Evolutionary conservation across 2,797 vertebrate species (phyloP), one percentile per base, ranked within the genome.

Genomic region (Hippocampus kuda): DNA sequence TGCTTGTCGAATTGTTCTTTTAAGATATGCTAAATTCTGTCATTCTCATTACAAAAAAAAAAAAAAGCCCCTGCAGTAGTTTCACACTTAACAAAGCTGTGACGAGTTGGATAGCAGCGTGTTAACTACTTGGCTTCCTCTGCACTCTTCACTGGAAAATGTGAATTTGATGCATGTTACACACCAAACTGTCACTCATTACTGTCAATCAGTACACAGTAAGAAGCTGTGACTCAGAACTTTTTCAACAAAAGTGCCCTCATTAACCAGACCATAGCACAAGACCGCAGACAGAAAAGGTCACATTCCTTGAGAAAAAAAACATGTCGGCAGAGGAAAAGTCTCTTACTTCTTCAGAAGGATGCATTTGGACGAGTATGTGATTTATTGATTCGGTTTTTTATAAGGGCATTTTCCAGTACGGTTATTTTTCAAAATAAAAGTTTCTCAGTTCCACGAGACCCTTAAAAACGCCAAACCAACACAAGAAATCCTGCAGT

Each of bases 21-120:
- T 8, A 61, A 72, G 70, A 79, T 71, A 42, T 73, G 67, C 76
- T 67, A 81, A 83, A 84, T 60, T 75, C 73, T 56, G 75, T 75
- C 83, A 83, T 79, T 69, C 72, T 78, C 62, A 68, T 74, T 12
- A 11, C 9, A 12, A 12, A 12, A 44, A 44, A 72, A 72, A 66
- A 75, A 82, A 2, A 51, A 76, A 68, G 68, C 81, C 71, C 74
- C 72, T 44, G 71, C 16, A 42, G 67, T 78, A 71, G 18, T 61
- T 61, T 38, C 59, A 61, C 59, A 38, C 59, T 42, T 63, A 42
- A 41, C 60, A 62, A 64, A 42, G 62, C 62, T 26, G 41, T 42
- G 62, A 6, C 41, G 82, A 72, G 75, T 53, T 62, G 67, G 72
- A 72, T 65, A 41, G 48, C 53, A 62, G 61, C 0, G 27, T 18